Percentiles rank a stretch among this genome's conserved stretches.
Evolutionary conservation across 2,797 vertebrate genomes (phyloP).

Genomic region (Helostoma temminkii): DNA sequence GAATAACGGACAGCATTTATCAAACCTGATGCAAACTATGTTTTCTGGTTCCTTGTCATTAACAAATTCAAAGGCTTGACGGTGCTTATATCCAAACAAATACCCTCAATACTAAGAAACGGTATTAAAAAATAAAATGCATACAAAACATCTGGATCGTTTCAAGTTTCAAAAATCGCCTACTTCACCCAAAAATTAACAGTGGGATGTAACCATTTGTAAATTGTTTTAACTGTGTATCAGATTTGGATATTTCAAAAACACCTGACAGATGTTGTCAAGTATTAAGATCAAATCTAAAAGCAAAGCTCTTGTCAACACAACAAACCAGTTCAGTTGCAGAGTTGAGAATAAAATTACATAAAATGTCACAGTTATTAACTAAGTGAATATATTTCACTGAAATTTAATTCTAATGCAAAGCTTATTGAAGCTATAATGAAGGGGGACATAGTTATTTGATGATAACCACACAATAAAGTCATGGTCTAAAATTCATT

Average conservation of each 20-base stretch:
- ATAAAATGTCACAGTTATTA: conserved; percentile 24
- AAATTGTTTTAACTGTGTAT: conserved; percentile 33
- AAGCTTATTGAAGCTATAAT: conserved; percentile 20
- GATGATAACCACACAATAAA: conserved; percentile 18
- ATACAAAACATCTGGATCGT: conserved; percentile 77
- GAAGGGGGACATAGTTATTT: conserved; percentile 46
- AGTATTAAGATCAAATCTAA: conserved; percentile 11
- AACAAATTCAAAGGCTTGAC: conserved; percentile 47
- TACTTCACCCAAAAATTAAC: conserved; percentile 24
- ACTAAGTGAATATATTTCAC: not conserved
- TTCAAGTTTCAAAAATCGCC: conserved; percentile 73
- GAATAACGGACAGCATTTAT: conserved; percentile 52
- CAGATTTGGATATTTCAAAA: conserved; percentile 32
- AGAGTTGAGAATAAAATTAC: conserved; percentile 27
- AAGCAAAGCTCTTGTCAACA: conserved; percentile 22
- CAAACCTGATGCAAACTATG: conserved; percentile 43
- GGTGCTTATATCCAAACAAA: conserved; percentile 41
- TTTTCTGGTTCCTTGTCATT: conserved; percentile 41
- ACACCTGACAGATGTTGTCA: conserved; percentile 23
- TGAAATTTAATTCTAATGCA: conserved; percentile 32
- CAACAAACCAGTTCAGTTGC: conserved; percentile 14
- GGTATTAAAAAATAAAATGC: conserved; percentile 76
- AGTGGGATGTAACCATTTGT: conserved; percentile 36
- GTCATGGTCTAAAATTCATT: conserved; percentile 15
- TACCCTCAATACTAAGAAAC: conserved; percentile 58